Base-by-base conservation (phyloP, 2,797 vertebrate species). In the Hoplostethus mediterraneus region DNA sequence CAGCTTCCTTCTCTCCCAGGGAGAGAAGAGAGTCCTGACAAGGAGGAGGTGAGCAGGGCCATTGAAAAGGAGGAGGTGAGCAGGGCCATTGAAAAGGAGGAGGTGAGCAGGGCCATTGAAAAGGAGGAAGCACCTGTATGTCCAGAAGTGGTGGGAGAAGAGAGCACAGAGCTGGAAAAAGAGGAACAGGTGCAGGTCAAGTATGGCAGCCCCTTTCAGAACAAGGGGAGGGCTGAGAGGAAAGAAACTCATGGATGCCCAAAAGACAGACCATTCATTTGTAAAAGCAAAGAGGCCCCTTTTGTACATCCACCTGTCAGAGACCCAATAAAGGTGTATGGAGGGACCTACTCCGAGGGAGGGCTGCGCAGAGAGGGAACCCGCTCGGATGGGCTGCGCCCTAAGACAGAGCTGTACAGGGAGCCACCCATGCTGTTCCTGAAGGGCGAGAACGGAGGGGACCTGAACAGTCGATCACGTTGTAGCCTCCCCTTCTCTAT, bases 321-420 rank as follows among this genome's bases (percentile, higher is more conserved):
- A 63, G 89, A 93, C 62, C 89, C 87, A 84, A 75, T 91, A 60
- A 92, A 89, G 70, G 86, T 90, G 36, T 92, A 89, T 0, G 84
- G 81, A 63, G 87, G 86, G 12, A 68, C 86, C 7, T 71, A 52
- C 40, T 86, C 83, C 1, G 91, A 92, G 67, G 90, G 79, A 5
- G 74, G 87, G 0, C 67, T 88, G 47, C 89, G 90, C 54, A 73
- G 92, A 75, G 91, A 93, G 70, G 91, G 91, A 4, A 87, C 83
- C 17, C 90, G 91, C 51, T 89, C 90, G 0, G 94, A 94, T 0
- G 82, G 74, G 47, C 28, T 85, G 67, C 90, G 92, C n/a, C 87
- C 91, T 7, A 92, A 90, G 71, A 92, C 92, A 0, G 93, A 93
- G 81, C 72, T 93, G 55, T 94, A 93, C 83, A 73, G 91, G 28